Evolutionary conservation across 2,797 vertebrate genomes (phyloP), one percentile per base, ranked within the genome.

Genomic region (Antennarius maculatus): DNA sequence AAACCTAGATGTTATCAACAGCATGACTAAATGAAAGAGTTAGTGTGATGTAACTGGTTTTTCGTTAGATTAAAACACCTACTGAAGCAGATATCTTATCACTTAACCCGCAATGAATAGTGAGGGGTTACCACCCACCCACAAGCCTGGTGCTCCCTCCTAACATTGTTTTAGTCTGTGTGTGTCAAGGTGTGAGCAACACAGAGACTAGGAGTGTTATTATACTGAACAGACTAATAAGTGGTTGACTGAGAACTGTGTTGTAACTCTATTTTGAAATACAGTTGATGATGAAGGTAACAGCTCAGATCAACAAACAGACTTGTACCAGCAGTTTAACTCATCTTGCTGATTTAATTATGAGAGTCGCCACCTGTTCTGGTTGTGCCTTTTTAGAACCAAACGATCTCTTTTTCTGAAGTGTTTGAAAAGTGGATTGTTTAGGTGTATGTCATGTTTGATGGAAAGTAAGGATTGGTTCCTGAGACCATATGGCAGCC

Each of bases 261-360:
- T 74, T 54, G 18, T 61, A n/a, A 57, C 7, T 66, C 34, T 69
- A 28, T 82, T 81, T 84, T 85, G 54, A 75, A 87, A 72, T 85
- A 15, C 46, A 82, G 83, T 72, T 68, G 54, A 69, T 68, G 54
- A 69, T 69, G 75, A 76, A 5, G 54, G 17, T 79, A 61, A 51
- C 47, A 50, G 66, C 70, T 29, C 88, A 85, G 81, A 88, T 87
- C 73, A 15, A 3, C 80, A 79, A 82, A 77, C 28, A 82, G 57
- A 78, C 77, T 16, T 29, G 69, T 67, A 48, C 45, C 58, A 31
- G 49, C 1, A 3, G 51, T 42, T 3, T 46, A 28, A 15, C n/a
- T 34, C 42, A 45, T 9, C 41, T 31, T 23, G 2, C n/a, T 46
- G 27, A 11, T 53, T 18, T 53, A 14, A 27, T 31, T 27, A 13